Base-by-base conservation (phyloP, 2,888 invertebrate species). In the Rotaria macrura region DNA sequence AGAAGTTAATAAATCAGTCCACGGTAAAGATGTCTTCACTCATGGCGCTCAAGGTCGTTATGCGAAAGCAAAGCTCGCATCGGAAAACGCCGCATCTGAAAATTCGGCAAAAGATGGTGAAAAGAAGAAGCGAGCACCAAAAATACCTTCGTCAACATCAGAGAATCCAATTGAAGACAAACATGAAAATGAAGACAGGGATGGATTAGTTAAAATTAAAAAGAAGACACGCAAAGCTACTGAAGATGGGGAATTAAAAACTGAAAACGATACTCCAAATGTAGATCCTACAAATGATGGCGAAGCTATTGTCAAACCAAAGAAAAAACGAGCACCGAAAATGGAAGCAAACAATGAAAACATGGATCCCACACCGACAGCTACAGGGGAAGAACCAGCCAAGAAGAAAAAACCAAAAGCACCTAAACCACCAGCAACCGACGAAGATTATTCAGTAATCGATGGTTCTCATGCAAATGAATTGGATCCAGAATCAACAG, bases 321-420 rank as follows among this genome's bases (percentile, higher is more conserved):
- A 79, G n/a, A 79, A 79, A n/a, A 79, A 79, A 79, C 79, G 79
- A 25, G 79, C 79, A 79, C 79, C 79, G 43, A 43, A 79, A 79
- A 17, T 25, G 2, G 43, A 79, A 79, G 4, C 79, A n/a, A n/a
- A 43, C 1, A 79, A 20, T 43, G 79, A 79, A 79, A 79, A 79
- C n/a, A 5, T 40, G 3, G 79, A 43, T n/a, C 43, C 40, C 12
- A n/a, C 3, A 1, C 23, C 40, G 12, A 43, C 43, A 40, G 29
- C 65, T 17, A 29, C 65, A 3, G n/a, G n/a, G n/a, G 43, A 12
- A 17, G 43, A 79, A 79, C 0, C 40, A 9, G 25, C n/a, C 25
- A 79, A 79, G 43, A 40, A 23, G 25, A 79, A 79, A n/a, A 79
- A 79, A 25, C 2, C 14, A 0, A 79, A 79, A 79, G 79, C 79